A percentile compares a stretch with the other conserved stretches of the same genome.
Evolutionary conservation across 1,140 invertebrate species (phyloP).

Genomic region (Drosophila sulfurigaster): DNA sequence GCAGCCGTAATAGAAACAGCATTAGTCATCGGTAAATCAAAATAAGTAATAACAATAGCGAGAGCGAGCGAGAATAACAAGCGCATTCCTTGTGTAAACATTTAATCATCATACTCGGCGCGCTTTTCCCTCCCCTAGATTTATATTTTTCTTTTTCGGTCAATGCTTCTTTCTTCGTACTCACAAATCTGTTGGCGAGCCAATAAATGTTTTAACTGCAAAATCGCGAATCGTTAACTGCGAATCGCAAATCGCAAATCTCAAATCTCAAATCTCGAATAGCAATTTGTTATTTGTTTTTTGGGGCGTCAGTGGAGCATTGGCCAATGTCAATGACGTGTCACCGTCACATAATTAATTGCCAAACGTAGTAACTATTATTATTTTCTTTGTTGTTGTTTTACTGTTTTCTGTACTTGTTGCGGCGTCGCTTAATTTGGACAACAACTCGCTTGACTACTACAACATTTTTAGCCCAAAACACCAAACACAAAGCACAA

Average conservation of each 20-base stretch:
- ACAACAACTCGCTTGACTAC: not conserved
- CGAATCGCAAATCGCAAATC: conserved; percentile 40
- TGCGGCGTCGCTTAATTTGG: not conserved
- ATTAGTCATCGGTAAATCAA: conserved; percentile 15
- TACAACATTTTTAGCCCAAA: not conserved
- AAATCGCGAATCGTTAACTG: conserved; percentile 38
- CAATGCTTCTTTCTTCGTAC: conserved; percentile 11
- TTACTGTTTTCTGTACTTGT: not conserved
- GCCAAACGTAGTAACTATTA: conserved; percentile 5
- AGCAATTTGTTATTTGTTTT: conserved; percentile 27
- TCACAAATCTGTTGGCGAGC: conserved; percentile 63
- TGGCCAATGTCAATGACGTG: conserved; percentile 59
- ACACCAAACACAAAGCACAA: not conserved
- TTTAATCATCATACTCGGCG: not conserved
- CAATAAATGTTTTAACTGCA: conserved; percentile 68
- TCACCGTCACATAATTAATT: conserved; percentile 53
- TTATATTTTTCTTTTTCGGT: not conserved
- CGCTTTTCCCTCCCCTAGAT: not conserved
- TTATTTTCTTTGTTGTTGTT: no score
- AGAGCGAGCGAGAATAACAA: not conserved
- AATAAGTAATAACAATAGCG: conserved; percentile 8
- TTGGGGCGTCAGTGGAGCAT: conserved; percentile 11
- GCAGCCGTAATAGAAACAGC: not conserved
- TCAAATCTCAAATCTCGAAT: conserved; percentile 40
- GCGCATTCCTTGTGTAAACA: conserved; percentile 3